Evolutionary conservation across 2,113 vertebrate genomes (phyloP), one percentile per base, ranked within the genome.

Genomic region (Phylloscopus whistleri): DNA sequence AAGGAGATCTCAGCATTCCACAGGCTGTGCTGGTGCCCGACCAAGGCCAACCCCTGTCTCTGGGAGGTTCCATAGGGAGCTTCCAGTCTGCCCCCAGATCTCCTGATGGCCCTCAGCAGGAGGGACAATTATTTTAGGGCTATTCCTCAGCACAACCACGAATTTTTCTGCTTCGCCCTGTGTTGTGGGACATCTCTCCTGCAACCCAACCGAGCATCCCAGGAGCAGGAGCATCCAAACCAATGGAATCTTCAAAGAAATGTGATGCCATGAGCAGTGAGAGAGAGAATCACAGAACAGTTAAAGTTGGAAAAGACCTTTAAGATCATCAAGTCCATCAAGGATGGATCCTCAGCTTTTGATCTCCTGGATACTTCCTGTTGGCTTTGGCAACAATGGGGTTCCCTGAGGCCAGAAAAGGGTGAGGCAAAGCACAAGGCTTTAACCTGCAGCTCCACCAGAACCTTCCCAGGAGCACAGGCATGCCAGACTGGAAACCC

Each of bases 11-110:
- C 43, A 73, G 62, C 31, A 59, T 52, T 53, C 1, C 2, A 33
- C 15, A 19, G 27, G 41, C 44, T 21, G 6, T 11, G 27, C 44
- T 4, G 2, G 28, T 76, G 49, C 44, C 51, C 0, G 0, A 35
- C 33, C 49, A 69, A 7, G 9, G 51, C 33, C 7, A 6, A 23
- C 56, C 26, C 6, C 11, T 3, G 15, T 35, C 31, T 55, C 67
- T 37, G 31, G 35, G 43, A 84, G 3, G 10, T 13, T 75, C 31
- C 39, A 19, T 0, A 77, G n/a, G 30, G 30, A 89, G 13, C 14
- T 68, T 84, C 37, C 52, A 37, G n/a, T 17, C 51, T 75, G 10
- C 55, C 58, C n/a, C 68, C 17, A 46, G 18, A n/a, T 16, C 5
- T 44, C 33, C 49, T 35, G 16, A 27, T 7, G 31, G 48, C 35